phyloP scores from a whole-genome alignment of 2,888 invertebrate genomes.

The Pachycephus smyrnensis region DNA sequence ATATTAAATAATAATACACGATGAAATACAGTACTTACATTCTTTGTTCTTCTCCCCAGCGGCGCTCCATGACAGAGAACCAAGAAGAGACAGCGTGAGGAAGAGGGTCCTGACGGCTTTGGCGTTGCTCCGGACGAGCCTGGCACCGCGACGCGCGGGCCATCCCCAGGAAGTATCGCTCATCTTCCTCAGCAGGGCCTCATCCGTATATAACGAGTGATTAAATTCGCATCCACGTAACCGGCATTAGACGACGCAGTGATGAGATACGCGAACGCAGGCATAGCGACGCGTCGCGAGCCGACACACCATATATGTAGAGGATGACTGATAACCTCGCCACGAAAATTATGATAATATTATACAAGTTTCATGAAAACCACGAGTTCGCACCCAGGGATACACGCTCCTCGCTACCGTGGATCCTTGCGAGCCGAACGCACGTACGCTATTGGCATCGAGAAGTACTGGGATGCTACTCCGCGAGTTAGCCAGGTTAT shows the following conservation, averaged over 20 bases:
- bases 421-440: constrained; percentile 35
- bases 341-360: background rate
- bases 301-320: background rate
- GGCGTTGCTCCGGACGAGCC: constrained; percentile 20
- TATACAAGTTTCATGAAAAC: background rate
- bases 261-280: background rate
- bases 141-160: constrained; percentile 30
- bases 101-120: constrained; percentile 1
- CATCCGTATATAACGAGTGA: background rate
- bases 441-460: constrained; percentile 46
- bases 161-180: constrained; percentile 33
- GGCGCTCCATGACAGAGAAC: constrained; percentile 40
- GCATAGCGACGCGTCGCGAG: constrained; percentile 2
- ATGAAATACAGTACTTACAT: constrained; percentile 46
- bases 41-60: constrained; percentile 53
- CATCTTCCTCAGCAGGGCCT: constrained; percentile 30
- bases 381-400: background rate
- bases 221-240: background rate
- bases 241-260: background rate
- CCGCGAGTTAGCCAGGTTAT: constrained; percentile 26
- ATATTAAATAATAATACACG: background rate
- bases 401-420: background rate
- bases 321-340: background rate
- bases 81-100: constrained; percentile 20
- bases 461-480: constrained; percentile 22